These are phyloP conservation scores for Lasaia peninsularis DNA, from an alignment of 1,140 invertebrate species.

Conservation along the genomic window DNA sequence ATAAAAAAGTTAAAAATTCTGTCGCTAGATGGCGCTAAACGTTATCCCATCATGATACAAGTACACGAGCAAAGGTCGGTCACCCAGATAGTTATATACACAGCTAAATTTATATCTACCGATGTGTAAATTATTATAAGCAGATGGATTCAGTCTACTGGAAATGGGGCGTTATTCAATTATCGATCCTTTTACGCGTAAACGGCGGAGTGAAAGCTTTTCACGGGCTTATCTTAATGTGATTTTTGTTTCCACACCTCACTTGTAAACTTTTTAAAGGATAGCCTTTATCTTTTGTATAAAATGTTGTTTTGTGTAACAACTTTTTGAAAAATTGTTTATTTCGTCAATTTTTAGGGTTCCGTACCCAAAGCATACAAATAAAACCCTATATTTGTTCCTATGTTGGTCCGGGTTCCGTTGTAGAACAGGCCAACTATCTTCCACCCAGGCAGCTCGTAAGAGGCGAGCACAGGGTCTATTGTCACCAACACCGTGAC, in stretches of 20 bases:
- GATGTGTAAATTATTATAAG: constrained; percentile 10
- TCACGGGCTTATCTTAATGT: constrained; percentile 4
- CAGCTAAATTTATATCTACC: background rate
- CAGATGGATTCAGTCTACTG: constrained; percentile 4
- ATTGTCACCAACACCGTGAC: no score
- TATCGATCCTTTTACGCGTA: constrained; percentile 9
- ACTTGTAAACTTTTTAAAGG: constrained; percentile 1
- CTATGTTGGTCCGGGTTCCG: no score
- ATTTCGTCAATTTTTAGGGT: background rate
- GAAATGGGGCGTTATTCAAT: constrained; percentile 5
- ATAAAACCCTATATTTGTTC: no score
- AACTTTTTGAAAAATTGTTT: background rate
- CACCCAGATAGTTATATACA: no score
- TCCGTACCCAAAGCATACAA: no score
- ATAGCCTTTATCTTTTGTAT: background rate
- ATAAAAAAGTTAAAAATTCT: no score
- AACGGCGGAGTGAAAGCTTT: constrained; percentile 5
- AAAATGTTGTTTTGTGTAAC: background rate
- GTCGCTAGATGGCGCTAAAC: no score
- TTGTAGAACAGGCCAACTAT: no score
- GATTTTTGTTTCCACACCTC: constrained; percentile 3
- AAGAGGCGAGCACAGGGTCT: no score
- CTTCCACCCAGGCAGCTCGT: no score
- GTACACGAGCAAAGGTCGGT: no score
- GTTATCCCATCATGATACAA: no score